Base-by-base conservation (phyloP, 1,140 invertebrate species). In the Sarcophaga peregrina region DNA sequence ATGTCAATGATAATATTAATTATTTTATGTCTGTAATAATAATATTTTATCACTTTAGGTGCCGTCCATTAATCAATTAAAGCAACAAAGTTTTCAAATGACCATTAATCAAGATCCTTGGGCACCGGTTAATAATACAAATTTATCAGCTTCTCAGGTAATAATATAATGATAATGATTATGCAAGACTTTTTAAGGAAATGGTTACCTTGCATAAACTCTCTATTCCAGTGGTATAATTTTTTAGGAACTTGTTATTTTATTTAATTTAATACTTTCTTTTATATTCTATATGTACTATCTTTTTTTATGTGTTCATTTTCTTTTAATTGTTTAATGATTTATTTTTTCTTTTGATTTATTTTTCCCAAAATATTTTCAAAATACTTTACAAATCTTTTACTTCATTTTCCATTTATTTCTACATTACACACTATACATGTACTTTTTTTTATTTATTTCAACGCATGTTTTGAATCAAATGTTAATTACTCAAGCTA, bases 51-150 rank as follows among this genome's bases (percentile, higher is more conserved):
- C 25, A 37, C 20, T 76, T 76, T 13, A 90, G 90, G 90, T 90
- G 83, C 92, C 92, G 85, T 91, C 91, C 85, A 92, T 92, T 83
- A 92, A 92, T 88, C 91, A 92, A 86, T 90, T 92, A 85, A 92
- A 92, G 87, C 91, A 92, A 83, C 86, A 88, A 81, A 87, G 91
- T 75, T 92, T 92, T 81, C 87, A 89, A 80, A 87, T 90, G 52
- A 87, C 86, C 82, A 86, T 88, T 85, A 89, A 89, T 83, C 90
- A 91, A 86, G 90, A 91, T 88, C 90, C 90, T 58, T 91, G 90
- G 90, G 89, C 90, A 81, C 90, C 90, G 20, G 88, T 87, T n/a
- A 87, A 83, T 83, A 87, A 86, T 81, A 86, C 85, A 81, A 86
- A 84, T 83, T 17, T 52, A 50, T 80, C 86, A 81, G 84, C 85